Evolutionary conservation across 1,140 invertebrate species (phyloP), one percentile per base, ranked within the genome.

Genomic region (Colletes gigas): DNA sequence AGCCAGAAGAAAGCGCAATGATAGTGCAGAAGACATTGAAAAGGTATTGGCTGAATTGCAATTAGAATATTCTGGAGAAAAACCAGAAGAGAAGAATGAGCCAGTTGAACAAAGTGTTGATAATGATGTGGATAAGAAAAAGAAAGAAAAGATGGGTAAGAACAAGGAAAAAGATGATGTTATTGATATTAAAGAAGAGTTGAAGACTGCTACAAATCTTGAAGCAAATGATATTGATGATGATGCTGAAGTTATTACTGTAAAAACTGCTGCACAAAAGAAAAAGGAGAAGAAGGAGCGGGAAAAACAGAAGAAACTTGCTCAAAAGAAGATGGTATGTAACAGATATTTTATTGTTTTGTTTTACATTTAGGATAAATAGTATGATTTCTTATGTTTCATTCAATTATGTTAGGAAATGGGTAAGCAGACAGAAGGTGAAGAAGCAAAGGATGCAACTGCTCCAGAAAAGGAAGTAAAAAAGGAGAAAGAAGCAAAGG

Each of bases 221-320:
- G 65, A 84, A 21, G 57, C n/a, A 82, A 90, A 92, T 77, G 85
- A 90, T 76, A 90, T 93, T 66, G 91, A 91, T 59, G 92, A 93
- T 72, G 94, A 94, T 69, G 91, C 89, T 60, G 92, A 90, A 78
- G 94, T 94, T 74, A 87, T 93, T 47, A 96, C 96, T 14, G 95
- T 97, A 30, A 98, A 97, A 93, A 96, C 96, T 39, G 96, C 97
- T 21, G 97, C 97, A 17, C 96, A 97, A 89, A 97, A 97, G 91
- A 97, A 97, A 85, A 97, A 97, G 89, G 97, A 97, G 85, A 98
- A 98, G 84, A 97, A 97, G 90, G 97, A 98, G 92, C 94, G 96
- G 54, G 96, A 97, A 88, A 98, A 97, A 85, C 94, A 95, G 69
- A 97, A 98, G 55, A 96, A 96, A 90, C 87, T 94, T 81, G 94